These are phyloP conservation scores for Ichneumoninae sp. DNA, from an alignment of 2,888 invertebrate species.

Conservation along the genomic window DNA sequence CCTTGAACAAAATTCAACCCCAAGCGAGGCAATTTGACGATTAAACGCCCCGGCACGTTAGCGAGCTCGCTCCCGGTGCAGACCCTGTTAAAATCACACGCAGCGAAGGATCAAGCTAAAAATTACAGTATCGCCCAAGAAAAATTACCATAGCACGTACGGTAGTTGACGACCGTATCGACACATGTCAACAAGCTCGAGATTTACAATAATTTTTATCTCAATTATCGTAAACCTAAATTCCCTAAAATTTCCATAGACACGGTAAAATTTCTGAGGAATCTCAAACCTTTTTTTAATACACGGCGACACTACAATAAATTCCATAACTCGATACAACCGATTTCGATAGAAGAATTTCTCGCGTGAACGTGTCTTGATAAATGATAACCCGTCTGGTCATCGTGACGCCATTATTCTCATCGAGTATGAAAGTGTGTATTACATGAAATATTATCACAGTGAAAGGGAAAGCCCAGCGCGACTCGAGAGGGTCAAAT, in stretches of 20 bases:
- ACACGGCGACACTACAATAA: background rate
- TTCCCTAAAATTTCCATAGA: background rate
- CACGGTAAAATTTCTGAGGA: background rate
- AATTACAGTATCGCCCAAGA: too few species aligned
- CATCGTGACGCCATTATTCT: constrained; percentile 11
- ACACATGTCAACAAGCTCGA: too few species aligned
- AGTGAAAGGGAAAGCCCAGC: constrained; percentile 10
- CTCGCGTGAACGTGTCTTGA: background rate
- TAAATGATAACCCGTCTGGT: background rate
- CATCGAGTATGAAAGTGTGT: background rate
- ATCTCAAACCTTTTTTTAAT: background rate
- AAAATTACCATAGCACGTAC: too few species aligned
- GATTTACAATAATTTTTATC: background rate
- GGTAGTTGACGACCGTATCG: too few species aligned
- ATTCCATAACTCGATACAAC: background rate
- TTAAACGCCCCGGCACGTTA: background rate
- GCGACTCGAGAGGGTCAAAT: constrained; percentile 61
- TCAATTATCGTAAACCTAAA: background rate
- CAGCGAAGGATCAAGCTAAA: too few species aligned
- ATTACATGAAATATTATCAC: background rate
- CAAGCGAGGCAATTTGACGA: constrained; percentile 19
- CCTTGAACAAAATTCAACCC: constrained; percentile 57
- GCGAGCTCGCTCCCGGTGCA: background rate
- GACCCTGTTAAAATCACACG: background rate
- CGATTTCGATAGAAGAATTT: background rate